Evolutionary conservation across 2,113 vertebrate species (phyloP), one percentile per base, ranked within the genome.

Genomic region (Tachysurus vachellii): DNA sequence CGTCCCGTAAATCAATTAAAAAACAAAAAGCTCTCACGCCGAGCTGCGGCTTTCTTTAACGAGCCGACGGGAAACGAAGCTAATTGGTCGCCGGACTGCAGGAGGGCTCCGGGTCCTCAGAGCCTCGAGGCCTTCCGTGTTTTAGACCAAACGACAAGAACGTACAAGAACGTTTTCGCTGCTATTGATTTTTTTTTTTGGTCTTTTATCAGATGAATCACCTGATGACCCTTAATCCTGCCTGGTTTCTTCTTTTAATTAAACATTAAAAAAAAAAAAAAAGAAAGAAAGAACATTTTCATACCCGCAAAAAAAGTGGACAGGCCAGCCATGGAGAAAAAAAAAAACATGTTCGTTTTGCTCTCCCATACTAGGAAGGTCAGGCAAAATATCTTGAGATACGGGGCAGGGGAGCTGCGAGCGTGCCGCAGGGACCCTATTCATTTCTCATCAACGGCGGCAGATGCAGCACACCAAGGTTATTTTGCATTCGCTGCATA

Each of bases 1-100:
- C 89, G 91, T 94, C 94, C 95, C 91, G 92, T 95, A 95, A 97
- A 96, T 96, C 96, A 97, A 96, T 97, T 96, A 96, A 94, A 94
- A 96, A 96, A 97, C 96, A 97, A 96, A 83, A 96, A 95, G 96
- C 95, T 92, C 89, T 92, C 90, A 93, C 93, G 94, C 93, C 82
- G 92, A 80, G 94, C 53, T 61, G 92, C 94, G 93, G 95, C 96
- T 96, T 94, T 94, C 94, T 94, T 89, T 95, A 96, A 96, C 95
- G 93, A 94, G 90, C 92, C 90, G 90, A 90, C 91, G 95, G 94
- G 94, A 95, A 95, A 94, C 94, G 88, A 93, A 92, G 94, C 94
- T 95, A 95, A 93, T 91, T 93, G 95, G 95, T 93, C 89, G 92
- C 88, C 90, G 92, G 93, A 91, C 93, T 94, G 92, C 93, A 94